Evolutionary conservation across 92 coral and sea anemone genomes (phyloP).

Genomic region (Parazoanthus swiftii): DNA sequence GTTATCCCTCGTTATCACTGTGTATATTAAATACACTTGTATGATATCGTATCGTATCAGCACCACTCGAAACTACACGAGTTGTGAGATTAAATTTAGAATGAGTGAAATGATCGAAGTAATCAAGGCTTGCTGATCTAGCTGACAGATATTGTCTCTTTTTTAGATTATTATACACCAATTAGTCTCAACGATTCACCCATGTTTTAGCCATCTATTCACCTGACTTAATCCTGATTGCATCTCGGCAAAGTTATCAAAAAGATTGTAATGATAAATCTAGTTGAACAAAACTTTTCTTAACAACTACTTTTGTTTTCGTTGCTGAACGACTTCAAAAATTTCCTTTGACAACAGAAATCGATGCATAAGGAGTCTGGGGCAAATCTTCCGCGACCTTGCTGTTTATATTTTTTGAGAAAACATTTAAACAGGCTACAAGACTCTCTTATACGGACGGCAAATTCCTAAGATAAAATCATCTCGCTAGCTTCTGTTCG

Average conservation of each 20-base stretch:
- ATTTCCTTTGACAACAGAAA: not conserved
- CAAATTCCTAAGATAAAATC: slow-evolving; percentile 1
- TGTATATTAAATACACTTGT: slow-evolving; percentile 16
- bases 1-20: not conserved
- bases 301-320: not conserved
- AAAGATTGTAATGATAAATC: not conserved
- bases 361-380: too few species aligned
- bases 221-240: not conserved
- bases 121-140: slow-evolving; percentile 12
- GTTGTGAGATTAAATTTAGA: slow-evolving; percentile 8
- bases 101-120: slow-evolving; percentile 13
- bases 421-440: slow-evolving; percentile 24
- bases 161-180: slow-evolving; percentile 7
- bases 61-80: slow-evolving; percentile 3
- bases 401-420: slow-evolving; percentile 24
- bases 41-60: slow-evolving; percentile 5
- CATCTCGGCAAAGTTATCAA: slow-evolving; percentile 17
- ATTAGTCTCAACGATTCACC: slow-evolving; percentile 9
- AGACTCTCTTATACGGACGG: not conserved
- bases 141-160: not conserved
- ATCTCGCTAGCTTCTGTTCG: not conserved
- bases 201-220: not conserved
- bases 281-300: not conserved
- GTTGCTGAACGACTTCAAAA: not conserved
- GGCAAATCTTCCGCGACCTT: slow-evolving; percentile 21